These are phyloP conservation scores for Alligator sinensis DNA, from an alignment of 2,113 vertebrate genomes.

Conservation along the genomic window DNA sequence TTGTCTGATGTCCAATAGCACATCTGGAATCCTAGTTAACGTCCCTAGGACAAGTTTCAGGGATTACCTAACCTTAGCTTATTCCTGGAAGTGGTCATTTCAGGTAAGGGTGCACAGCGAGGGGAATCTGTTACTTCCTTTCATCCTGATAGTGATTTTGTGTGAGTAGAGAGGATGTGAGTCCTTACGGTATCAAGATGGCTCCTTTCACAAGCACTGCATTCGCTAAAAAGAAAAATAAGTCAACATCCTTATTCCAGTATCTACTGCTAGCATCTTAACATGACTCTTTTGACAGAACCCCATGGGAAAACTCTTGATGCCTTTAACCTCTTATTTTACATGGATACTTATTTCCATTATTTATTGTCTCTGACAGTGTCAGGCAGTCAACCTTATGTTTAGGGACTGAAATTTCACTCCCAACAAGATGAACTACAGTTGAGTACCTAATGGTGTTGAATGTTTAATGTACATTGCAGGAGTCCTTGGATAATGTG, in stretches of 20 bases:
- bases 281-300: neutral
- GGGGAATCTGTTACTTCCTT: neutral
- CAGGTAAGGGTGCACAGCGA: neutral
- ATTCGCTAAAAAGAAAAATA: neutral
- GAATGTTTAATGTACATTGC: constrained; percentile 67
- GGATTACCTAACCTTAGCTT: neutral
- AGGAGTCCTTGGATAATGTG: constrained; percentile 63
- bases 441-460: constrained; percentile 48
- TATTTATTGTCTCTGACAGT: constrained; percentile 38
- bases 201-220: neutral
- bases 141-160: neutral
- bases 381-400: constrained; percentile 61
- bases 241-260: neutral
- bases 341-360: constrained; percentile 38
- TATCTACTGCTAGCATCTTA: neutral
- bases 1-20: neutral
- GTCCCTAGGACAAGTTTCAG: neutral
- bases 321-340: constrained; percentile 45
- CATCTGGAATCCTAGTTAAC: neutral
- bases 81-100: accelerated
- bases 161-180: neutral
- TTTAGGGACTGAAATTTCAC: constrained; percentile 51
- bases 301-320: neutral
- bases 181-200: neutral
- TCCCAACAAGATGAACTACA: constrained; percentile 31